Percentiles rank a stretch among this genome's conserved stretches.
phyloP scores from a whole-genome alignment of 1,140 invertebrate species.

The Rhopalosiphum padi region DNA sequence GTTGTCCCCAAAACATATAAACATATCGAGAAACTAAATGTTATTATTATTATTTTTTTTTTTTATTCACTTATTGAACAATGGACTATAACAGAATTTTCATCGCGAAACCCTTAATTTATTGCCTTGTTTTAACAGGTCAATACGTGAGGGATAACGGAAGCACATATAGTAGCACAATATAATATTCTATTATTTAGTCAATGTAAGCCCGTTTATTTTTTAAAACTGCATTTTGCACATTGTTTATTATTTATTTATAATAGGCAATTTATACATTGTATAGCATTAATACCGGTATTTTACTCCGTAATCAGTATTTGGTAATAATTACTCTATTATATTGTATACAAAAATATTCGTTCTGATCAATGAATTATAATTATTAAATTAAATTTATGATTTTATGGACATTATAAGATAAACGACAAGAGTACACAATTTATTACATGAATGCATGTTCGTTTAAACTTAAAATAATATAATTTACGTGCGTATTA shows the following conservation, averaged over 20 bases:
- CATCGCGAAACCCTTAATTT: background rate
- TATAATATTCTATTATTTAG: constrained; percentile 3
- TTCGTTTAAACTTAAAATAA: background rate
- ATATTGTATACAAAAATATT: background rate
- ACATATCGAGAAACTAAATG: background rate
- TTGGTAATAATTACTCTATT: background rate
- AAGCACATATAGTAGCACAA: background rate
- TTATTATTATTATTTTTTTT: background rate
- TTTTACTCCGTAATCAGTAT: background rate
- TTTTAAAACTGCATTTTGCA: background rate
- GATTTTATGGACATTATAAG: background rate
- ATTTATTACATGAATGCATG: background rate
- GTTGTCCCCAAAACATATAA: background rate
- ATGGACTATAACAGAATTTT: constrained; percentile 19
- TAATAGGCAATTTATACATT: background rate
- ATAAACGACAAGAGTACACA: background rate
- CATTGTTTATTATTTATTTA: background rate
- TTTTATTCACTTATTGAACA: constrained; percentile 18
- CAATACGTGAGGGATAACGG: constrained; percentile 15
- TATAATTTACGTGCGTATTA: background rate
- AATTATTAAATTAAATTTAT: background rate
- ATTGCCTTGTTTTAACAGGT: constrained; percentile 21
- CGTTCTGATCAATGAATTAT: background rate
- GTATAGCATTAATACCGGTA: background rate
- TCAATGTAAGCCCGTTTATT: constrained; percentile 12